phyloP scores from a whole-genome alignment of 2,888 invertebrate species.

The Empis stercorea region DNA sequence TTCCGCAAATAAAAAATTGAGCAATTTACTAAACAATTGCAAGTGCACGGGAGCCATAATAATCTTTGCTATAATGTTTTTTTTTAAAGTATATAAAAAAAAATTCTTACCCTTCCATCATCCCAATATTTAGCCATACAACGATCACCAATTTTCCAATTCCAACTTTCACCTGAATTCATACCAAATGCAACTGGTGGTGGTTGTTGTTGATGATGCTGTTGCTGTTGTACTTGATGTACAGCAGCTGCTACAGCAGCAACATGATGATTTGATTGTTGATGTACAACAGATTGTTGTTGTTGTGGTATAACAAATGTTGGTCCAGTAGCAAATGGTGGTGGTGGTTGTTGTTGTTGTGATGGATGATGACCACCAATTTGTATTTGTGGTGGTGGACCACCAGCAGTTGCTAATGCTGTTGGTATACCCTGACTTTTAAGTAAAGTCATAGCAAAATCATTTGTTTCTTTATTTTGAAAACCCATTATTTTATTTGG shows the following conservation, averaged over 20 bases:
- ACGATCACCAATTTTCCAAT: conserved; percentile 68
- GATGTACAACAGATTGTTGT: not conserved
- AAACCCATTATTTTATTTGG: conserved; percentile 36
- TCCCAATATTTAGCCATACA: conserved; percentile 91
- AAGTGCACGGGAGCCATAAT: no score
- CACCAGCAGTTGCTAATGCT: conserved; percentile 13
- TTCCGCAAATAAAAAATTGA: no score
- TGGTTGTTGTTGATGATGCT: conserved; percentile 48
- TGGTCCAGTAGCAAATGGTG: conserved; percentile 7
- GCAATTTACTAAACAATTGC: no score
- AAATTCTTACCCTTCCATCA: conserved; percentile 59
- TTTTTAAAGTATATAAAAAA: no score
- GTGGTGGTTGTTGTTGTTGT: conserved; percentile 9
- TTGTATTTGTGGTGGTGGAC: conserved; percentile 9
- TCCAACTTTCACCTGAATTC: conserved; percentile 26
- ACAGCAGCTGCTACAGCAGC: not conserved
- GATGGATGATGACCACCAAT: conserved; percentile 9
- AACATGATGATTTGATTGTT: not conserved
- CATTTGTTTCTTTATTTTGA: conserved; percentile 35
- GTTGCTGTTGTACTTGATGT: conserved; percentile 10
- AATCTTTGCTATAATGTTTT: no score
- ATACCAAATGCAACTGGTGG: conserved; percentile 26
- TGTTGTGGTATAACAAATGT: conserved; percentile 7
- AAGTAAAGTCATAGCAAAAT: conserved; percentile 33
- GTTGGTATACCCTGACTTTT: conserved; percentile 27